Percentiles rank a stretch among this genome's conserved stretches.
phyloP scores from a whole-genome alignment of 2,888 invertebrate species.

The Quadroppia sp. region DNA sequence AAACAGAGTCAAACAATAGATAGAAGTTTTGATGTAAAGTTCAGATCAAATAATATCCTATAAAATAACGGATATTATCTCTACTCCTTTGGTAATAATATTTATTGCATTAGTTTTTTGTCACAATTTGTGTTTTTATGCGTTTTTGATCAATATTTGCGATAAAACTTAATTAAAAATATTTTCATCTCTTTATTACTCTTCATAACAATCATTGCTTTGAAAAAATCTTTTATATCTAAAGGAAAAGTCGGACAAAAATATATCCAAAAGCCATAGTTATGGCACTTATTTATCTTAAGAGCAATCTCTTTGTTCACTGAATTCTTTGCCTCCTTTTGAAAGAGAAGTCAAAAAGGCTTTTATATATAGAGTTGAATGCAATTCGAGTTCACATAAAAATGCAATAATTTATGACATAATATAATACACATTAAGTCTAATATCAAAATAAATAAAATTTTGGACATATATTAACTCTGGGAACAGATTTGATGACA shows the following conservation, averaged over 20 bases:
- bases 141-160: neutral
- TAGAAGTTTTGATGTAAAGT: too few relatives aligned
- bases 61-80: too few relatives aligned
- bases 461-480: too few relatives aligned
- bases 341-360: neutral
- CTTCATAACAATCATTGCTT: neutral
- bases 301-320: neutral
- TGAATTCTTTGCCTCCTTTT: neutral
- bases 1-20: too few relatives aligned
- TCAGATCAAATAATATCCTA: too few relatives aligned
- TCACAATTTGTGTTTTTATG: too few relatives aligned
- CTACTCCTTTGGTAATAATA: too few relatives aligned
- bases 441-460: too few relatives aligned
- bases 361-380: neutral
- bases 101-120: too few relatives aligned
- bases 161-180: neutral
- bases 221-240: neutral
- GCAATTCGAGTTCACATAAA: neutral
- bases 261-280: neutral
- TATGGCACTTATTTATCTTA: slow-evolving; percentile 5
- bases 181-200: neutral
- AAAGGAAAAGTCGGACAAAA: neutral
- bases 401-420: neutral
- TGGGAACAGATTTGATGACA: too few relatives aligned
- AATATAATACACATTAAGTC: neutral